Evolutionary conservation across 2,113 vertebrate species (phyloP), one percentile per base, ranked within the genome.

Genomic region (Solea solea): DNA sequence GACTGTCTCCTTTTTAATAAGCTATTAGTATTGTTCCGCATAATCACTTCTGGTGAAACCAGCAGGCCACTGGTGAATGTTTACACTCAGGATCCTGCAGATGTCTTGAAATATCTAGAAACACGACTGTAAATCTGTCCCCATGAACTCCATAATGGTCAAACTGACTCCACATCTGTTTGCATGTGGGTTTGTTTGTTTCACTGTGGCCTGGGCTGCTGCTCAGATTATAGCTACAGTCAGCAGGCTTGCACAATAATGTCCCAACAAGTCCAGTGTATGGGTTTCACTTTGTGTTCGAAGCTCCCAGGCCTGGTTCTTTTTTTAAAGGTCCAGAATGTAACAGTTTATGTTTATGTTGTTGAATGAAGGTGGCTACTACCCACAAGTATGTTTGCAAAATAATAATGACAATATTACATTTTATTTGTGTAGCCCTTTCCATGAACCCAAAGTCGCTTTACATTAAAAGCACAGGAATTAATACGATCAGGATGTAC

Each of bases 81-180:
- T 54, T 52, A n/a, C 8, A 55, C 21, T 7, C 46, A n/a, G 27
- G 16, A 5, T 34, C n/a, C 11, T 45, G n/a, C 1, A 69, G n/a
- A 67, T 25, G 39, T 12, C 41, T 49, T 9, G 2, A 73, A 2
- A 46, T 51, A 8, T 44, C 14, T 34, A 9, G 34, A 4, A 39
- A 53, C 27, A 14, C 11, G 15, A n/a, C 27, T 16, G 9, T 25
- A 4, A 8, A 53, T 3, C 7, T 12, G 44, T 45, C 49, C 13
- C 9, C 49, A 25, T 41, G 25, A 56, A 77, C 40, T 2, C 55
- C 8, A 59, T 7, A 41, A 44, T 2, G 7, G 8, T n/a, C 39
- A 45, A 70, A 69, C 11, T 64, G 46, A 16, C 39, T 75, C 16
- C 48, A 69, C 51, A 21, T 64, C 48, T 57, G 46, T 59, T 56